Evolutionary conservation across 1,140 invertebrate genomes (phyloP).

Genomic region (Tigriopus japonicus): DNA sequence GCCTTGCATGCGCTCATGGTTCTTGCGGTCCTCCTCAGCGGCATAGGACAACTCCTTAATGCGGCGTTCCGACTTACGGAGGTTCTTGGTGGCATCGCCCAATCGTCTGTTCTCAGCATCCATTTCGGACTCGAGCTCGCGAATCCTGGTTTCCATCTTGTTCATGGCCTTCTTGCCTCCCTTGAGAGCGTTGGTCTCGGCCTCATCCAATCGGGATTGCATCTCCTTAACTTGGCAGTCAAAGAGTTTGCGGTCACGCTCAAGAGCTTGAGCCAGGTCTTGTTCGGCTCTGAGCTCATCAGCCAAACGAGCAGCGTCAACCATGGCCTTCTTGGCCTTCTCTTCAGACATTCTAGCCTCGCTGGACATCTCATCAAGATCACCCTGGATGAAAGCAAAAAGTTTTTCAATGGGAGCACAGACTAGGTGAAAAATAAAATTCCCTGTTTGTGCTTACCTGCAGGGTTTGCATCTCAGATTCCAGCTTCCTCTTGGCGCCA

Average conservation of each 20-base stretch:
- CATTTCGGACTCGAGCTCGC: conserved; percentile 32
- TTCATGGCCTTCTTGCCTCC: conserved; percentile 35
- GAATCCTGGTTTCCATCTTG: conserved; percentile 30
- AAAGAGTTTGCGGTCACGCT: conserved; percentile 35
- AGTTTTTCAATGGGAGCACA: neutral
- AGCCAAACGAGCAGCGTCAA: conserved; percentile 36
- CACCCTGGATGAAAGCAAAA: conserved; percentile 22
- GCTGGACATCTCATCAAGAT: conserved; percentile 32
- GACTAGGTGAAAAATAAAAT: neutral
- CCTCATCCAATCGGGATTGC: conserved; percentile 34
- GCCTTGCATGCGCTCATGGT: conserved; percentile 92
- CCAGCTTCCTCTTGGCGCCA: conserved; percentile 93
- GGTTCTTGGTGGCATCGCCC: conserved; percentile 86
- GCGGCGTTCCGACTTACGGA: conserved; percentile 56
- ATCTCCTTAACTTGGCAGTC: conserved; percentile 30
- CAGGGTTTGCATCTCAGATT: conserved; percentile 86
- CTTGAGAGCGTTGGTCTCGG: conserved; percentile 32
- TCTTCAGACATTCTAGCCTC: conserved; percentile 25
- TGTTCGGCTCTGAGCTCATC: conserved; percentile 37
- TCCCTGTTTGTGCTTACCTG: conserved; percentile 38
- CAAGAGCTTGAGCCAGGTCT: conserved; percentile 34
- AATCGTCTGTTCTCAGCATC: conserved; percentile 80
- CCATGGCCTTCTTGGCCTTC: conserved; percentile 27
- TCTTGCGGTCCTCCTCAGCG: conserved; percentile 89
- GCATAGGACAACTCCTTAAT: conserved; percentile 34